Conservation (phyloP, 2,888 invertebrate species). For the Quadriops clusia region DNA sequence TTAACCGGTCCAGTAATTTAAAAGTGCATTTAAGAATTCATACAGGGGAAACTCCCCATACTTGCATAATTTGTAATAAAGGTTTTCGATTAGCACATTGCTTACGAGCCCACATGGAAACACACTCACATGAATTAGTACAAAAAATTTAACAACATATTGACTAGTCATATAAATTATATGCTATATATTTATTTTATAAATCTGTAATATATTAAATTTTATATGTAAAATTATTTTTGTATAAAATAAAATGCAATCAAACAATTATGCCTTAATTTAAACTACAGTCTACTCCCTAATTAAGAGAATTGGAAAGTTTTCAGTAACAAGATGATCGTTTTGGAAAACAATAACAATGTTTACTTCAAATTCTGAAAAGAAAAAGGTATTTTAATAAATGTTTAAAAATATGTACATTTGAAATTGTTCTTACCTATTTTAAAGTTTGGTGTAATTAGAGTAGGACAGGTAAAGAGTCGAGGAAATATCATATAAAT, state of each 20-base stretch:
- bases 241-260: not conserved
- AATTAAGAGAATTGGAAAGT: conserved; percentile 67
- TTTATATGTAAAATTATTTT: not conserved
- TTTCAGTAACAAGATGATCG: conserved; percentile 88
- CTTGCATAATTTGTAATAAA: conserved; percentile 43
- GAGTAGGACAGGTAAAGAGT: conserved; percentile 88
- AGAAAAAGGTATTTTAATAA: conserved; percentile 12
- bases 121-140: conserved; percentile 25
- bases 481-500: conserved; percentile 93
- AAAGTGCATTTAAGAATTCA: conserved; percentile 42
- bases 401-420: conserved; percentile 3
- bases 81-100: conserved; percentile 44
- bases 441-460: conserved; percentile 85
- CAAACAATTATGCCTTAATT: too few species aligned
- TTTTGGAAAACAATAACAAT: conserved; percentile 86
- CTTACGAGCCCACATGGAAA: conserved; percentile 39
- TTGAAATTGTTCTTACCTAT: conserved; percentile 55
- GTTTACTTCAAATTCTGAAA: conserved; percentile 34
- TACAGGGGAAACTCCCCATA: conserved; percentile 41
- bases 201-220: not conserved
- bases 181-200: conserved; percentile 9
- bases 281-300: too few species aligned
- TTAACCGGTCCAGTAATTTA: conserved; percentile 41
- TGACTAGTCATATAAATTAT: conserved; percentile 8
- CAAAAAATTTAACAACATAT: conserved; percentile 2